A percentile compares a stretch with the other conserved stretches of the same genome.
Evolutionary conservation across 2,113 vertebrate species (phyloP).

Genomic region (Geothlypis trichas): DNA sequence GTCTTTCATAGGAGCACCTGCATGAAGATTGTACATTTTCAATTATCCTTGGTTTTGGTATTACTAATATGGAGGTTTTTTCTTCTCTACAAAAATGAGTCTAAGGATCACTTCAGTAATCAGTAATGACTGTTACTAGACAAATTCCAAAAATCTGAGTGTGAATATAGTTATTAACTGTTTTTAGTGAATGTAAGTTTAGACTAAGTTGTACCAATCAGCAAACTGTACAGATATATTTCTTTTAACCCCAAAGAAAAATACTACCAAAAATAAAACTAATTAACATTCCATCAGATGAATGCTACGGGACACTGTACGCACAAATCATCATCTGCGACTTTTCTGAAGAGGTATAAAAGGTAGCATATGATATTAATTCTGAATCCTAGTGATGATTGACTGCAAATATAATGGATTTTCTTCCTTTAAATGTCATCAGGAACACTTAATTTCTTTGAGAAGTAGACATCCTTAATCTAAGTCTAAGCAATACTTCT

Average conservation of each 20-base stretch:
- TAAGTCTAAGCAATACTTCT: not conserved
- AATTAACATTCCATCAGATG: not conserved
- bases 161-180: not conserved
- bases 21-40: not conserved
- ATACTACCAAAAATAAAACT: not conserved
- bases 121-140: not conserved
- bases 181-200: not conserved
- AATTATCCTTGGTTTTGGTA: not conserved
- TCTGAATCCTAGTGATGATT: not conserved
- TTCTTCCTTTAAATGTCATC: not conserved
- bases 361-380: not conserved
- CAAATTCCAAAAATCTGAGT: not conserved
- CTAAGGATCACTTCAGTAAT: not conserved
- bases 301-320: not conserved
- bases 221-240: not conserved
- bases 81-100: not conserved
- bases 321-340: not conserved
- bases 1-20: not conserved
- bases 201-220: not conserved
- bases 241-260: not conserved
- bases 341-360: not conserved
- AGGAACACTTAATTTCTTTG: not conserved
- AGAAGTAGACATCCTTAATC: not conserved
- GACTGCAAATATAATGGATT: not conserved
- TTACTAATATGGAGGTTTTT: not conserved